Evolutionary conservation across 2,888 invertebrate species (phyloP), one percentile per base, ranked within the genome.

Genomic region (Meteorus cinctellus): DNA sequence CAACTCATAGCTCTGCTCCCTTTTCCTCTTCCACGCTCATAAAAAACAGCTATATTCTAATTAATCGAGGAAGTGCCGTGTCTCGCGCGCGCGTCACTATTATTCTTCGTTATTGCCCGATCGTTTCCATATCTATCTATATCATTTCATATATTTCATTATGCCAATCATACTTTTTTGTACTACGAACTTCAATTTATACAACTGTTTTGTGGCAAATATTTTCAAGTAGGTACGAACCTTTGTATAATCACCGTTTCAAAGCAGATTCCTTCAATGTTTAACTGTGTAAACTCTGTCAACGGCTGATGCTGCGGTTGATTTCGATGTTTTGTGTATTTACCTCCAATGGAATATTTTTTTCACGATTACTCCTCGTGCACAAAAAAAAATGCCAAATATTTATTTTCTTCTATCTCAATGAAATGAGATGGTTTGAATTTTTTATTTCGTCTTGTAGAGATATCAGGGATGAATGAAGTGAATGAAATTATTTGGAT

Each of bases 11-110:
- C 76, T 81, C 77, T 82, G 85, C 83, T 86, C 89, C 88, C 89
- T 88, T 87, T 89, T 89, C 89, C 89, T 89, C 88, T 89, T 89
- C 87, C 88, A 88, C 89, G 89, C 88, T 89, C 88, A 89, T 89
- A 89, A 89, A 89, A 89, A 89, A 89, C 88, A 88, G 89, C 88
- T 88, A 89, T 88, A 89, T 89, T 88, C 86, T 88, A 89, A 89
- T 89, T 87, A 89, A 84, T 82, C 82, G 84, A 84, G 84, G 83
- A 86, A 84, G 83, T 83, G 78, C 77, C 82, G 79, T 82, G 82
- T 81, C 82, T 66, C 71, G 48, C 24, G 41, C 36, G 45, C 29
- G 45, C 27, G 45, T 71, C 62, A 60, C 59, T 70, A 36, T 59
- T n/a, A 24, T 24, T 67, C n/a, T 45, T 48, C 67, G 14, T 67